Base-by-base conservation (phyloP, 1,140 invertebrate genomes). In the Drosophila saltans region DNA sequence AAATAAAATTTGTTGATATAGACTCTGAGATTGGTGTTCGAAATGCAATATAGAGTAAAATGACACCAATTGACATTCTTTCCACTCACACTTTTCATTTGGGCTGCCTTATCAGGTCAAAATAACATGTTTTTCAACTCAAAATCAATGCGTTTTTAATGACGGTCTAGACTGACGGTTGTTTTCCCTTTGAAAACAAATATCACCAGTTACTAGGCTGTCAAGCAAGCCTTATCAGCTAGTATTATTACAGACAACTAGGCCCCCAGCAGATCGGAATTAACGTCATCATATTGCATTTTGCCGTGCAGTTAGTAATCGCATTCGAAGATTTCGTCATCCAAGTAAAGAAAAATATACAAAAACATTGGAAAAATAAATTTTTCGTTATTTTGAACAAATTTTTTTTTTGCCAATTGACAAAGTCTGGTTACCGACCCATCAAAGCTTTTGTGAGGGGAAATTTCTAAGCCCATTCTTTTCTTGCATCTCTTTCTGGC, bases 91-190 rank as follows among this genome's bases (percentile, higher is more conserved):
- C 82, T 86, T 85, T 86, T 58, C 59, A 39, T 72, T 57, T 56
- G 59, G 59, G 10, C 21, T 52, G 45, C n/a, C 71, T 88, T 88
- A 89, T 88, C 82, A 70, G 64, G 3, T 26, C 43, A 75, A 88
- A 88, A 80, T 7, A 88, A 88, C 84, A 88, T 88, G 84, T 88
- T 88, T 88, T 80, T 88, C 77, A 89, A 73, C 55, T 58, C 75
- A 79, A 78, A 75, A 72, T 67, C 59, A 24, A 36, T 45, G 52
- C 52, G 61, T 70, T 73, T 78, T 66, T 52, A 69, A 69, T 86
- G 82, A 85, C 82, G 82, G 66, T 57, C 28, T 40, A 56, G 30
- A 21, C 48, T 61, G 36, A 24, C 59, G 52, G 73, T 72, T 81
- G 68, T 85, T 85, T 72, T 45, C 56, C 58, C 58, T 43, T n/a